Base-by-base conservation (phyloP, 2,113 vertebrate species). In the Bos indicus region DNA sequence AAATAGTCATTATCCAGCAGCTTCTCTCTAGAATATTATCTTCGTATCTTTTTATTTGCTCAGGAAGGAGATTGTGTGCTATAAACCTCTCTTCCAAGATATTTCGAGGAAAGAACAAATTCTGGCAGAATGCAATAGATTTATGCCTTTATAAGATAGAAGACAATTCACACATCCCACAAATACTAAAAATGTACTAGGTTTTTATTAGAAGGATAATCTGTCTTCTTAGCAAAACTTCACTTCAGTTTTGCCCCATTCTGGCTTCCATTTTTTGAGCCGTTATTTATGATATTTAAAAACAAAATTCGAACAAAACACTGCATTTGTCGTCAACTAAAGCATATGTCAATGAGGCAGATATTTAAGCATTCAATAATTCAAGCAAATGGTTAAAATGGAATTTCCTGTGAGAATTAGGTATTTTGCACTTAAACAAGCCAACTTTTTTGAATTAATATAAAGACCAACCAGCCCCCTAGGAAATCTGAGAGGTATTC, bases 171-270 rank as follows among this genome's bases (percentile, higher is more conserved):
- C 85, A 89, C 90, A 95, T 97, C 77, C 95, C 86, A 97, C 95
- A 97, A 88, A 46, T 93, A 97, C 94, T 94, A 95, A 97, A 98
- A 98, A 93, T 96, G 82, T 46, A 91, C 89, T 74, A 64, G 59
- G 40, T 92, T 98, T 97, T 86, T 95, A 90, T 95, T 97, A 88
- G 90, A 95, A 97, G 71, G 91, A 94, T 94, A 88, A 94, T 96
- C 77, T 95, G 36, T 94, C 57, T 95, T 83, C 56, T 95, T 59
- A 93, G 90, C 10, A 93, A 94, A 94, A 26, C 26, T 95, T 91
- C 52, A 56, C 85, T 98, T 95, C 95, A 56, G 81, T 95, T 96
- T 97, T 95, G 62, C 30, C 6, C 30, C 57, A 91, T 94, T 91
- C 74, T 93, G 36, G 90, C 51, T 81, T 97, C 19, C n/a, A 48